phyloP scores from a whole-genome alignment of 2,113 vertebrate genomes.

The Pipa parva region DNA sequence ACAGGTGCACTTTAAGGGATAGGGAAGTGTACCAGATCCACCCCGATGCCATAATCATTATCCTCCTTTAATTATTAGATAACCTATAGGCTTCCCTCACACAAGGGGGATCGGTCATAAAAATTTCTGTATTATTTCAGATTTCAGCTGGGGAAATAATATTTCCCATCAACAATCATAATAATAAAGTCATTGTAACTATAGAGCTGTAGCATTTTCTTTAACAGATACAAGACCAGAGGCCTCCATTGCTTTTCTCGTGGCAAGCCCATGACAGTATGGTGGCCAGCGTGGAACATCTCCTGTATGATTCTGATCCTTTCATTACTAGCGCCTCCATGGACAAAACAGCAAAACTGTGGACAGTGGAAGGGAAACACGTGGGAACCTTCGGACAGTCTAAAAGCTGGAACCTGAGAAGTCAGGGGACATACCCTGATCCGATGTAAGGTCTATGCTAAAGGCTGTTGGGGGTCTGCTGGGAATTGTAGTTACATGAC shows the following conservation, averaged over 20 bases:
- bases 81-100: too few species aligned
- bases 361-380: constrained; percentile 45
- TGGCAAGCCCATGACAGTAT: constrained; percentile 50
- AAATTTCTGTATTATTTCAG: too few species aligned
- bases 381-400: constrained; percentile 54
- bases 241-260: constrained; percentile 43
- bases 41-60: too few species aligned
- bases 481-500: too few species aligned
- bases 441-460: constrained; percentile 28
- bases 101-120: too few species aligned
- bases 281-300: constrained; percentile 44
- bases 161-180: too few species aligned
- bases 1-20: too few species aligned
- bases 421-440: constrained; percentile 41
- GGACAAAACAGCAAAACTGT: constrained; percentile 50
- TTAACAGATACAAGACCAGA: constrained; percentile 29
- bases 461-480: too few species aligned
- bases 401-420: constrained; percentile 47
- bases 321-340: constrained; percentile 47
- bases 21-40: too few species aligned
- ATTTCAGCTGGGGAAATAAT: too few species aligned
- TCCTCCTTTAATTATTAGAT: too few species aligned
- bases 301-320: constrained; percentile 40
- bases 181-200: too few species aligned
- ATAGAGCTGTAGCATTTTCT: neutral